Percentiles rank a stretch among this genome's conserved stretches.
Conservation (phyloP, 2,113 vertebrate species). For the Caranx ignobilis region DNA sequence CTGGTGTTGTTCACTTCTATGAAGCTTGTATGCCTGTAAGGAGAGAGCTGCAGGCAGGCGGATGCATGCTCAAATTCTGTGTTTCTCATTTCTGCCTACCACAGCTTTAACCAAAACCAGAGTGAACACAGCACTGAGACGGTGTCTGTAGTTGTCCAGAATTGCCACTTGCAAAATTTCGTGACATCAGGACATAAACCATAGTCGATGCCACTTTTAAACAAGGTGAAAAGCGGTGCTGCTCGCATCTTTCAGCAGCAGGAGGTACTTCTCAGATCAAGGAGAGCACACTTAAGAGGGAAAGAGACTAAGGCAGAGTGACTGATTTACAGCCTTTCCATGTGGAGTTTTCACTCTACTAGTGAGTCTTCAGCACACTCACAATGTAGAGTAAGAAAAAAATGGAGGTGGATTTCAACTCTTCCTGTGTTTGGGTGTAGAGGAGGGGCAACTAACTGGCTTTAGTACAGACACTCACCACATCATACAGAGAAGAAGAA, state of each 20-base stretch:
- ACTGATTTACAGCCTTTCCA: slow-evolving; percentile 16
- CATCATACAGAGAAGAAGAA: not conserved
- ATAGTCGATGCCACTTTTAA: not conserved
- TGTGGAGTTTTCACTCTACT: not conserved
- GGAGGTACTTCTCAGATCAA: slow-evolving; percentile 28
- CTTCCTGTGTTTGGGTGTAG: slow-evolving; percentile 1
- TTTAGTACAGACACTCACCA: not conserved
- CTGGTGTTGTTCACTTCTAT: too few species aligned
- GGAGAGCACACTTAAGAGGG: slow-evolving; percentile 21
- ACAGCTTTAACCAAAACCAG: slow-evolving; percentile 10
- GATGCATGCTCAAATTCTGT: too few species aligned
- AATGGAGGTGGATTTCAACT: not conserved
- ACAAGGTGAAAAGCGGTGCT: not conserved
- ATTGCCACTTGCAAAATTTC: slow-evolving; percentile 6
- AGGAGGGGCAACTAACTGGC: not conserved
- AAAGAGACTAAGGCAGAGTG: not conserved
- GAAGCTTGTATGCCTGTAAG: too few species aligned
- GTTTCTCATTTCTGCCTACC: too few species aligned
- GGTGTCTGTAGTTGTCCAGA: slow-evolving; percentile 9
- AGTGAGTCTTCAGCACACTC: not conserved
- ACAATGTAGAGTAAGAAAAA: not conserved
- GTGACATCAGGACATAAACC: slow-evolving; percentile 24
- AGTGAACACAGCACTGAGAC: slow-evolving; percentile 13
- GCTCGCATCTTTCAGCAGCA: not conserved
- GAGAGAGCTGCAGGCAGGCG: too few species aligned